Evolutionary conservation across 2,888 invertebrate genomes (phyloP).

Genomic region (Drosophila barbarae): DNA sequence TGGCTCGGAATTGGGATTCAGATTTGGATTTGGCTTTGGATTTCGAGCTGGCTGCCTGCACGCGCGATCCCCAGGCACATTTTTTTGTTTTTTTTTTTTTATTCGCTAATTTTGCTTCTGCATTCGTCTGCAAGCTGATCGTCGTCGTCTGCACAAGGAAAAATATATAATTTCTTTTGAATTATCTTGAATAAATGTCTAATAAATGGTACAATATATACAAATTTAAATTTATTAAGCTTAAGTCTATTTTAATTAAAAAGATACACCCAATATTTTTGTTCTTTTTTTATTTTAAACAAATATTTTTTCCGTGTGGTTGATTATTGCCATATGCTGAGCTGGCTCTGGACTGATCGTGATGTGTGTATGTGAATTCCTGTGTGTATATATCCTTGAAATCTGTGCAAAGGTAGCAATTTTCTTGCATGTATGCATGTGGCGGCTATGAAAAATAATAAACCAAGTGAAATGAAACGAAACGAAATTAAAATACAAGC

Average conservation of each 20-base stretch:
- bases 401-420: conserved; percentile 75
- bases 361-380: conserved; percentile 49
- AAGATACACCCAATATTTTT: not conserved
- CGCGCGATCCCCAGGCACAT: conserved; percentile 50
- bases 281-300: not conserved
- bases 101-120: conserved; percentile 46
- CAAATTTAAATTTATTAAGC: no score
- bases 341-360: conserved; percentile 70
- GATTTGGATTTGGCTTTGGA: conserved; percentile 49
- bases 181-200: not conserved
- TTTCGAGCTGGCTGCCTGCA: conserved; percentile 58
- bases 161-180: not conserved
- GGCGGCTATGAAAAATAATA: conserved; percentile 62
- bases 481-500: conserved; percentile 49
- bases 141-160: conserved; percentile 29
- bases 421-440: conserved; percentile 61
- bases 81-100: conserved; percentile 21
- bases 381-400: conserved; percentile 9
- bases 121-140: conserved; percentile 57
- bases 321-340: conserved; percentile 57
- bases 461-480: conserved; percentile 68
- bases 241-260: not conserved
- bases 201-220: not conserved
- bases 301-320: conserved; percentile 8
- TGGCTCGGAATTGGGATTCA: conserved; percentile 32